Evolutionary conservation across 2,113 vertebrate genomes (phyloP).

Genomic region (Xiphophorus hellerii): DNA sequence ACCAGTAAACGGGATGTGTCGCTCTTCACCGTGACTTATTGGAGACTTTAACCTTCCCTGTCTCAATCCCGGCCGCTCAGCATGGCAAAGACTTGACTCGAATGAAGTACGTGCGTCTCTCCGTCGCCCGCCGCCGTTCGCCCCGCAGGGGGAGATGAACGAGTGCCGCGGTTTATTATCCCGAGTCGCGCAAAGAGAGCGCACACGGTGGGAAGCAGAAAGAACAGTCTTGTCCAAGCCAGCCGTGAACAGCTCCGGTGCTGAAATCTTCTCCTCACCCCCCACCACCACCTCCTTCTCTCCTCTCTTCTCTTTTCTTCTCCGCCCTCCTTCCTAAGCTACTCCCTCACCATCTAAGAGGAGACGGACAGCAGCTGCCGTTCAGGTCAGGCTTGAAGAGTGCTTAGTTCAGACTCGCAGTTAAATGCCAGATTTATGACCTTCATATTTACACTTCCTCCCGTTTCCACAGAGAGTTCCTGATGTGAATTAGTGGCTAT

Average conservation of each 20-base stretch:
- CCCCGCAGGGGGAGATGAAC: conserved; percentile 26
- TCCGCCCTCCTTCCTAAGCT: conserved; percentile 29
- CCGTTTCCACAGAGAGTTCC: not conserved
- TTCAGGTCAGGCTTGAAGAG: conserved; percentile 27
- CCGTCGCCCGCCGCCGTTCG: not conserved
- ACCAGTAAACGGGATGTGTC: conserved; percentile 51
- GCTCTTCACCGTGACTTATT: conserved; percentile 41
- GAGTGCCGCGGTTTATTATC: conserved; percentile 49
- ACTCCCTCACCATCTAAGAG: conserved; percentile 40
- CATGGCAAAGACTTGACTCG: conserved; percentile 71
- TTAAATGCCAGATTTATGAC: conserved; percentile 44
- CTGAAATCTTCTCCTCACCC: conserved; percentile 64
- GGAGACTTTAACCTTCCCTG: conserved; percentile 55
- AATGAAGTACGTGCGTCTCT: conserved; percentile 45
- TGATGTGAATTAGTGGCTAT: conserved; percentile 18
- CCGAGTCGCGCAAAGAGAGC: conserved; percentile 31
- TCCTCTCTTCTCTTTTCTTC: not conserved
- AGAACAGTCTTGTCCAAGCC: conserved; percentile 31
- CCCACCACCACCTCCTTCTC: not conserved
- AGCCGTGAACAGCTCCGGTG: conserved; percentile 78
- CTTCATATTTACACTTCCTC: conserved; percentile 19
- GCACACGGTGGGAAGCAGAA: conserved; percentile 35
- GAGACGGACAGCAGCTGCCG: conserved; percentile 31
- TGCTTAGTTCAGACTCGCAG: conserved; percentile 36
- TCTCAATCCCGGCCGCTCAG: conserved; percentile 69